Base-by-base conservation (phyloP, 2,888 invertebrate species). In the Sialis fuliginosa region DNA sequence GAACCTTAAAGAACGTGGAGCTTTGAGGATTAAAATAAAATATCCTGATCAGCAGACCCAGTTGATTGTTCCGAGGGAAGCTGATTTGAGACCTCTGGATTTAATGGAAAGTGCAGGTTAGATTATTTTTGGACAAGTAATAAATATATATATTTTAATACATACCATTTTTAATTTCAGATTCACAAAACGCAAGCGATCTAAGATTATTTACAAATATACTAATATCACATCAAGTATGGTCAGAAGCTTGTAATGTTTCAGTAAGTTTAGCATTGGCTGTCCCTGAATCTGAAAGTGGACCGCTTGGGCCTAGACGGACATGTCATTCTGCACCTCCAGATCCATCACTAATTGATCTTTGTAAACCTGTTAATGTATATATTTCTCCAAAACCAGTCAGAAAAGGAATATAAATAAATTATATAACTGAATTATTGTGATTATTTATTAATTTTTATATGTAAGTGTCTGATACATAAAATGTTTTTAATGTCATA, bases 1-100 rank as follows among this genome's bases (percentile, higher is more conserved):
- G 53, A 83, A 90, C 64, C 71, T 93, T 48, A 74, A 78, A 35
- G 77, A 83, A 57, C 77, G 84, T 1, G 69, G 70, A 44, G 75
- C 81, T 49, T 68, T 95, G 55, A 74, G 91, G 51, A 76, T 93
- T 52, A 83, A 87, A 68, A 81, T 92, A 32, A 79, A 81, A 53
- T 95, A 95, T 68, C 93, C 95, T 1, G 95, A 96, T 69, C 87
- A 91, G 56, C 79, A 84, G 59, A 77, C 81, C 48, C 88, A 92
- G 61, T 73, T 92, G 48, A 74, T 90, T 48, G 72, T 86, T 48
- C 93, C 92, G 4, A 75, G 81, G 44, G 68, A 75, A 6, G 74
- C 80, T 46, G 89, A 92, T 59, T 72, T 93, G 56, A 75, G 83
- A 34, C 74, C 79, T 45, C 72, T 83, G 56, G 70, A 76, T 52